Conservation (phyloP, 2,888 invertebrate species). For the Stegana nigrithorax region DNA sequence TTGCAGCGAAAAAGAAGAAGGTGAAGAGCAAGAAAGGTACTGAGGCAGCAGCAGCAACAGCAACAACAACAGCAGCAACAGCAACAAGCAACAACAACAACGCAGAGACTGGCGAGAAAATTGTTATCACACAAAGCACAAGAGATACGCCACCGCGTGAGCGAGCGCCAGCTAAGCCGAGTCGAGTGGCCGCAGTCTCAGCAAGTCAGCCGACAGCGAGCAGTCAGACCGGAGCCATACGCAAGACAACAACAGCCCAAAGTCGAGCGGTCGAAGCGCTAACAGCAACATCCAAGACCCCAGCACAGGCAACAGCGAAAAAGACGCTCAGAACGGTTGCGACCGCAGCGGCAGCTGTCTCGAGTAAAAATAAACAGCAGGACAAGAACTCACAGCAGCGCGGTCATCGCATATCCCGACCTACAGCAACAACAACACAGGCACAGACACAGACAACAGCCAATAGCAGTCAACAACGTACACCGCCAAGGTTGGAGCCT, state of each 20-base stretch:
- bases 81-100: conserved; percentile 12
- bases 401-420: conserved; percentile 62
- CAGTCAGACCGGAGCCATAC: conserved; percentile 36
- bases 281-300: conserved; percentile 1
- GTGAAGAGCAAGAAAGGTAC: conserved; percentile 28
- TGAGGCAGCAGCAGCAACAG: conserved; percentile 21
- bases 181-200: conserved; percentile 41
- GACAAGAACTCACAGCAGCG: conserved; percentile 49
- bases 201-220: conserved; percentile 38
- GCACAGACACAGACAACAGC: conserved; percentile 39
- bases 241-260: conserved; percentile 34
- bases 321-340: conserved; percentile 16
- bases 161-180: conserved; percentile 65
- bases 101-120: conserved; percentile 47
- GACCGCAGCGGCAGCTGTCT: conserved; percentile 23
- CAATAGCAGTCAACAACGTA: conserved; percentile 5
- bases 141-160: conserved; percentile 67
- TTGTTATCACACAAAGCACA: conserved; percentile 65
- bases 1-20: conserved; percentile 36
- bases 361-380: conserved; percentile 43
- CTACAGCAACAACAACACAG: conserved; percentile 35
- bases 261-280: background rate
- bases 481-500: conserved; percentile 11
- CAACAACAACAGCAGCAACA: conserved; percentile 28
- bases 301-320: conserved; percentile 21